These are phyloP conservation scores for Xanthia icteritia DNA, from an alignment of 2,888 invertebrate species.

Conservation along the genomic window DNA sequence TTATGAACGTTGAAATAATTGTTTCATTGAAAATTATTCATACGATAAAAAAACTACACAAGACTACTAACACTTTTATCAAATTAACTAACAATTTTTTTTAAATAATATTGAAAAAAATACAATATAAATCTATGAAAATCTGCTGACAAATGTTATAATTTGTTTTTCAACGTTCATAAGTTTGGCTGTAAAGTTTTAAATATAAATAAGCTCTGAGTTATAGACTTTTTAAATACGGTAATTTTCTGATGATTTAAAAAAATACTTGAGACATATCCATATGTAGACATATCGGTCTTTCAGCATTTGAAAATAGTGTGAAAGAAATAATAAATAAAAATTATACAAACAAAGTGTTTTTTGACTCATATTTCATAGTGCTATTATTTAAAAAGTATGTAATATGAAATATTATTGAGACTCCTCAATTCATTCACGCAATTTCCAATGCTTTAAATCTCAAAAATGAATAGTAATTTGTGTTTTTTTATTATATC, in stretches of 20 bases:
- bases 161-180: conserved; percentile 44
- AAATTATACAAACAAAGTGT: rapidly evolving
- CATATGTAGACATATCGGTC: conserved; percentile 65
- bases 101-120: too few relatives aligned
- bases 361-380: conserved; percentile 35
- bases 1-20: conserved; percentile 42
- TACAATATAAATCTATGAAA: not conserved
- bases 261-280: conserved; percentile 68
- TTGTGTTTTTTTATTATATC: not conserved
- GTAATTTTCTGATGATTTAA: not conserved
- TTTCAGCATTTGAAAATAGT: conserved; percentile 38
- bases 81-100: too few relatives aligned
- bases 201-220: conserved; percentile 36
- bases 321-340: conserved; percentile 36
- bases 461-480: conserved; percentile 38
- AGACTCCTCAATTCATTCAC: conserved; percentile 43
- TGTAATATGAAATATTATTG: conserved; percentile 39
- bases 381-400: conserved; percentile 15
- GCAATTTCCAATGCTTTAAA: conserved; percentile 10
- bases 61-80: too few relatives aligned
- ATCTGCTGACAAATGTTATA: not conserved
- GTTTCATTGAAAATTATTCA: too few relatives aligned
- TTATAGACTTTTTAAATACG: not conserved
- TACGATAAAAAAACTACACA: too few relatives aligned
- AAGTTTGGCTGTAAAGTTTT: conserved; percentile 4